A percentile compares a stretch with the other conserved stretches of the same genome.
Conservation (phyloP, 2,797 vertebrate genomes). For the Megaceryle alcyon region DNA sequence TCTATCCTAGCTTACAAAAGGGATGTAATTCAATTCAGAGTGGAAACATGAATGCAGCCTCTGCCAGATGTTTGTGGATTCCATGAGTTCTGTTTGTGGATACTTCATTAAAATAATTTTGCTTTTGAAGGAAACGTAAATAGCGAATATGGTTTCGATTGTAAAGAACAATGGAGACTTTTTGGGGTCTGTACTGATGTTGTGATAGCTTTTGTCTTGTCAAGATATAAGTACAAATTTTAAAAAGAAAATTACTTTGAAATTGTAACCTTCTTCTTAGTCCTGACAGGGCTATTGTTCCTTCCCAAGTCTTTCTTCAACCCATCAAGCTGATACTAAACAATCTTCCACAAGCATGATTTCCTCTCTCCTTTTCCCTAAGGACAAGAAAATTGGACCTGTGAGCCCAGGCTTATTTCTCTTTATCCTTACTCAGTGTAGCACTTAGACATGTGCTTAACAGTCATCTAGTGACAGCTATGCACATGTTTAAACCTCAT, state of each 20-base stretch:
- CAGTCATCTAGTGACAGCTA: background rate
- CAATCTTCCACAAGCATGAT: background rate
- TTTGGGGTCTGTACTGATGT: background rate
- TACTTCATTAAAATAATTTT: conserved; percentile 41
- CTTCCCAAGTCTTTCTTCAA: background rate
- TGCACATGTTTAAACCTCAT: background rate
- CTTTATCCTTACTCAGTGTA: background rate
- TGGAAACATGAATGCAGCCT: conserved; percentile 51
- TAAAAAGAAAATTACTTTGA: background rate
- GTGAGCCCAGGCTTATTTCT: background rate
- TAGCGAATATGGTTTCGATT: conserved; percentile 62
- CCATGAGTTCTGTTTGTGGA: conserved; percentile 46
- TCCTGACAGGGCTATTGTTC: background rate
- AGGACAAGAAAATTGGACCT: background rate
- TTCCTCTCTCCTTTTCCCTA: background rate
- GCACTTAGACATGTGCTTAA: background rate
- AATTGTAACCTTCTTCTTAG: background rate
- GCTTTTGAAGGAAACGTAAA: conserved; percentile 23
- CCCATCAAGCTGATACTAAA: background rate
- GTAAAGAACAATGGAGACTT: conserved; percentile 19
- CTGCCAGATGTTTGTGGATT: conserved; percentile 64
- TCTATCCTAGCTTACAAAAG: conserved; percentile 28
- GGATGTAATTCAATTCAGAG: conserved; percentile 54
- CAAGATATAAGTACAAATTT: background rate
- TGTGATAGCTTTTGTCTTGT: conserved; percentile 6